Evolutionary conservation across 2,113 vertebrate genomes (phyloP), one percentile per base, ranked within the genome.

Genomic region (Rhynchopsitta pachyrhyncha): DNA sequence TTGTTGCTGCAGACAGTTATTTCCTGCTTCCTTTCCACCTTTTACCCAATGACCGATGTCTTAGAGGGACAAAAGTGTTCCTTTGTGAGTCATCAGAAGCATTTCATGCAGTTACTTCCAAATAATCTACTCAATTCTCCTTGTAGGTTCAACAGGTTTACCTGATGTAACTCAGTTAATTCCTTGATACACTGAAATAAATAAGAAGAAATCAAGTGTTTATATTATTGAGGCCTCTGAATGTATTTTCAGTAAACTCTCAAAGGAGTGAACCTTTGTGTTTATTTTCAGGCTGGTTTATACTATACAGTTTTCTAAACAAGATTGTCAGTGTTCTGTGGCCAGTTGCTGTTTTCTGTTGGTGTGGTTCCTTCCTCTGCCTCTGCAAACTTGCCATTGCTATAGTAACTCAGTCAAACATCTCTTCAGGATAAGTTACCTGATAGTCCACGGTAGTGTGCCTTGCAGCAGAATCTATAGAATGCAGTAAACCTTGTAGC

Each of bases 371-470:
- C 60, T 82, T 82, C 70, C 27, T 83, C 64, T 92, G 92, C 63
- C 41, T 94, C 84, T 82, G 76, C 91, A 92, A 92, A 93, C 47
- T 97, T 94, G 46, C 74, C 79, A 73, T 92, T 83, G 82, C 71
- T 93, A 77, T 57, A 89, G 90, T 94, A 95, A 96, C 88, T 97
- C 95, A 88, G 57, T 64, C 85, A 86, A 96, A 84, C 66, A 91
- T 67, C 93, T 91, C 62, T 75, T 94, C 17, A 24, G 44, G 86
- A 60, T 24, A 82, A 96, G 93, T 95, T 96, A 79, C 92, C 82
- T 85, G 92, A 76, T 78, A 50, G 46, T 95, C 59, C 4, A 4
- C 84, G 74, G 70, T 42, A 44, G 41, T 62, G 81, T 59, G 68
- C 86, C 91, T 92, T 86, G 57, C 73, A 95, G 87, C 82, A 95